These are phyloP conservation scores for Cloeon dipterum DNA, from an alignment of 2,888 invertebrate species.

Conservation along the genomic window DNA sequence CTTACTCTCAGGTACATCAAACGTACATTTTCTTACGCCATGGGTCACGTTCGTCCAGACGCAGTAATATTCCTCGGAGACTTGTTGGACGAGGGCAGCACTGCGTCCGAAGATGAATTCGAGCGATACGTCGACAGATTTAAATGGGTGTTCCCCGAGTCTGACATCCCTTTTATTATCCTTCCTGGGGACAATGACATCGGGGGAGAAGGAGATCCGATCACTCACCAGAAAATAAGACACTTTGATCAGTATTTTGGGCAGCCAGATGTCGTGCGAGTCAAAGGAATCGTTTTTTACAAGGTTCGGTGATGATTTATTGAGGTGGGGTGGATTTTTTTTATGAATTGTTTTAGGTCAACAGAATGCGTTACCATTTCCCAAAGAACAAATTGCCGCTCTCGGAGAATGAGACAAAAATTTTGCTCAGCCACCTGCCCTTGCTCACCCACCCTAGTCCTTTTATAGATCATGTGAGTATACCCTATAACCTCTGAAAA, in stretches of 20 bases:
- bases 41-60: slow-evolving; percentile 51
- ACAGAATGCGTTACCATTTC: slow-evolving; percentile 38
- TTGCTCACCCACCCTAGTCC: slow-evolving; percentile 26
- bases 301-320: slow-evolving; percentile 15
- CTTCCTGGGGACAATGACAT: slow-evolving; percentile 95
- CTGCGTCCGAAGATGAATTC: slow-evolving; percentile 45
- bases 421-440: slow-evolving; percentile 55
- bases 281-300: slow-evolving; percentile 17
- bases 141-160: slow-evolving; percentile 29
- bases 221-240: slow-evolving; percentile 38
- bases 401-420: slow-evolving; percentile 26
- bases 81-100: slow-evolving; percentile 82
- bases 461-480: slow-evolving; percentile 26
- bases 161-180: slow-evolving; percentile 10
- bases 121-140: slow-evolving; percentile 51
- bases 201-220: slow-evolving; percentile 66
- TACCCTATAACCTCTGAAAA: slow-evolving; percentile 6
- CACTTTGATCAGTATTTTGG: slow-evolving; percentile 54
- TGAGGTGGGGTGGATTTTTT: too few relatives aligned
- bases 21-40: slow-evolving; percentile 51
- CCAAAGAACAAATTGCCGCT: slow-evolving; percentile 25
- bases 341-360: slow-evolving; percentile 17
- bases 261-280: slow-evolving; percentile 33
- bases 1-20: slow-evolving; percentile 41
- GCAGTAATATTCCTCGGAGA: slow-evolving; percentile 81